These are phyloP conservation scores for Liparis tanakae DNA, from an alignment of 2,797 vertebrate genomes.

Conservation along the genomic window DNA sequence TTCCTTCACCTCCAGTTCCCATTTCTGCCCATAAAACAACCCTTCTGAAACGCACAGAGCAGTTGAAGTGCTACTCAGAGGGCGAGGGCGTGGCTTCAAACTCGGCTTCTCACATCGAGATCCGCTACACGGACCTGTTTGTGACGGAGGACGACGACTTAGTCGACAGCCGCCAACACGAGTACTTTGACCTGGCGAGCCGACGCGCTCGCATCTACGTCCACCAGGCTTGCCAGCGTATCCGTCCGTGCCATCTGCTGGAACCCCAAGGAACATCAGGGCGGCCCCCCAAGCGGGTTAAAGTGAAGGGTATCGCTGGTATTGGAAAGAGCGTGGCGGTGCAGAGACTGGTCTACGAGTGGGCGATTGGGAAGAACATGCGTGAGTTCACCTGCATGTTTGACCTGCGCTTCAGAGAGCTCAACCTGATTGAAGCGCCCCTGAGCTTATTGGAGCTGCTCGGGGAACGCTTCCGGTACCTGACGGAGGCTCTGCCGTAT, in stretches of 20 bases:
- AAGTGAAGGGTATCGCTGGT: constrained; percentile 80
- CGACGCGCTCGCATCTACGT: constrained; percentile 75
- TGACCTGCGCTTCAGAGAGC: constrained; percentile 77
- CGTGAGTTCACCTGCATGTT: constrained; percentile 71
- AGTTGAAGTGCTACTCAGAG: constrained; percentile 72
- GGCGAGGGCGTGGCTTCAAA: constrained; percentile 53
- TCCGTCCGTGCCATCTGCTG: constrained; percentile 61
- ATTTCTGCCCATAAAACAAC: constrained; percentile 76
- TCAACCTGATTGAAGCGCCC: constrained; percentile 60
- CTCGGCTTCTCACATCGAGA: constrained; percentile 75
- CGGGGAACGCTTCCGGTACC: constrained; percentile 61
- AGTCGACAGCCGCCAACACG: constrained; percentile 62
- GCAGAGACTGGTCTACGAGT: constrained; percentile 78
- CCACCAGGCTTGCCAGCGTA: constrained; percentile 75
- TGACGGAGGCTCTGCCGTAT: constrained; percentile 53
- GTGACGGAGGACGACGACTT: constrained; percentile 71
- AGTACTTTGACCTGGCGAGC: constrained; percentile 77
- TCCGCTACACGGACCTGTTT: constrained; percentile 81
- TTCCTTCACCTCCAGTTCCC: constrained; percentile 50
- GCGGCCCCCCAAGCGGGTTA: constrained; percentile 67
- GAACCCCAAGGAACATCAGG: constrained; percentile 32
- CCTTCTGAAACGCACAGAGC: constrained; percentile 67
- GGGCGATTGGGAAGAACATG: constrained; percentile 79
- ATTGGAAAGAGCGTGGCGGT: constrained; percentile 78
- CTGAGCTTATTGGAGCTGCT: constrained; percentile 74